Conservation (phyloP, 2,113 vertebrate species). For the Globicephala melas region DNA sequence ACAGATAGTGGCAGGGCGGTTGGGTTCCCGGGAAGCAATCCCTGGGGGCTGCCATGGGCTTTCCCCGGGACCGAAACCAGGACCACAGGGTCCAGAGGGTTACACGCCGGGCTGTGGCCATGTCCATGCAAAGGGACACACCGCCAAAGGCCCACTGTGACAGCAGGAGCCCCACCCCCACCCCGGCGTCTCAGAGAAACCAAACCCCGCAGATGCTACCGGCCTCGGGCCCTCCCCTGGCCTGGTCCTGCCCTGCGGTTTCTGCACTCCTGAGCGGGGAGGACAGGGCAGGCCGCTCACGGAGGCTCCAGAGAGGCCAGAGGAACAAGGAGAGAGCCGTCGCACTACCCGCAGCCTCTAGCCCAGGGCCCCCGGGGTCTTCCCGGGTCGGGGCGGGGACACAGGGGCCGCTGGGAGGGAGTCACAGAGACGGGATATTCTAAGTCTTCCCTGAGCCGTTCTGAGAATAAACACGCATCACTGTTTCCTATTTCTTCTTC, state of each 20-base stretch:
- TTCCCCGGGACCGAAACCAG: background rate
- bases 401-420: background rate
- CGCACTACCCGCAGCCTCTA: accelerated
- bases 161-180: background rate
- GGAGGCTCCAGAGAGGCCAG: background rate
- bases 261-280: background rate
- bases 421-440: background rate
- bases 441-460: background rate
- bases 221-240: no score
- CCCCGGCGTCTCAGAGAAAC: background rate
- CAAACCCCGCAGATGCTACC: accelerated
- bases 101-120: background rate
- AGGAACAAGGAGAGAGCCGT: background rate
- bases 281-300: accelerated
- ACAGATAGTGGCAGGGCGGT: accelerated
- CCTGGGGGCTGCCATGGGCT: background rate
- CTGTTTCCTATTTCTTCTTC: background rate
- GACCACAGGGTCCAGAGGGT: background rate
- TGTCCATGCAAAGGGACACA: background rate
- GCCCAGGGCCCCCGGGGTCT: background rate
- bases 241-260: accelerated
- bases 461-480: background rate
- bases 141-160: background rate
- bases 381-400: background rate
- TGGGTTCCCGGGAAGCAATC: background rate